Conservation (phyloP, 2,113 vertebrate genomes). For the Dipodomys stephensi region DNA sequence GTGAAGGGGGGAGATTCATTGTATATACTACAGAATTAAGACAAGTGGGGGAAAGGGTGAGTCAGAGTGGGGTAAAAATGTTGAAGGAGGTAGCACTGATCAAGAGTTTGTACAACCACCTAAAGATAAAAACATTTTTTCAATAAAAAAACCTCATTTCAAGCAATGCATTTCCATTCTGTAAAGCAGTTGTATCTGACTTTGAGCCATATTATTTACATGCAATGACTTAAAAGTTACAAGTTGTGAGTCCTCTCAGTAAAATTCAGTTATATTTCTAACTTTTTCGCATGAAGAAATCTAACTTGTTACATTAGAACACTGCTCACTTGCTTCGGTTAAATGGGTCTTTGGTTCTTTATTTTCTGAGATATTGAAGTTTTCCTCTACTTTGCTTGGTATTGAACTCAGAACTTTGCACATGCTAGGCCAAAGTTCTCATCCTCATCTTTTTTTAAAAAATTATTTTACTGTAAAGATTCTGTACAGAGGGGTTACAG, state of each 20-base stretch:
- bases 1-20: no score
- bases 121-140: no score
- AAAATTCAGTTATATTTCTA: neutral
- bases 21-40: no score
- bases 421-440: no score
- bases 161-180: neutral
- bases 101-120: no score
- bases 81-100: no score
- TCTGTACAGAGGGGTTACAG: no score
- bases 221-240: neutral
- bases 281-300: neutral
- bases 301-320: neutral
- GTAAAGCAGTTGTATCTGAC: neutral
- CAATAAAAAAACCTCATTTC: neutral
- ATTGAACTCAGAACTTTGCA: no score
- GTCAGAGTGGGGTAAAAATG: no score
- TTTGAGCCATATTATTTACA: neutral
- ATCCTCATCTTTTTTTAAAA: no score
- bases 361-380: neutral
- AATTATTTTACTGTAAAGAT: no score
- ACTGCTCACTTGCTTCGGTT: neutral
- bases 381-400: neutral
- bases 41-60: no score
- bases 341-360: neutral
- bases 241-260: neutral